Conservation (phyloP, 2,113 vertebrate species). For the Zapus hudsonius region DNA sequence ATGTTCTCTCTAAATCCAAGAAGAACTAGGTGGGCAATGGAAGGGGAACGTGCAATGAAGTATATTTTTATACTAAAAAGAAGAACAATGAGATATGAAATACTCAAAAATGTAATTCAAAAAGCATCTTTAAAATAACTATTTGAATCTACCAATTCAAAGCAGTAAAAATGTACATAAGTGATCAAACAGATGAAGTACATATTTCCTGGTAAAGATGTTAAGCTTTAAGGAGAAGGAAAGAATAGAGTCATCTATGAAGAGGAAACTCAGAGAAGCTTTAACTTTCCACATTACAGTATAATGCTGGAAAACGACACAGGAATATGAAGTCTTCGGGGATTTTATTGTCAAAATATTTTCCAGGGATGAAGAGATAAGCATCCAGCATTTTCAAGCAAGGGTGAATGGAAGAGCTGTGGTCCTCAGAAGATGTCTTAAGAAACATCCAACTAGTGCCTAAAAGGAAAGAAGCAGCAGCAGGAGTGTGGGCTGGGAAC, state of each 20-base stretch:
- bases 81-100: not conserved
- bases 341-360: not conserved
- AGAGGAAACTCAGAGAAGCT: not conserved
- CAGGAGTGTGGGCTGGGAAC: not conserved
- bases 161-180: not conserved
- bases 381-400: not conserved
- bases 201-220: not conserved
- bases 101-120: slow-evolving; percentile 2
- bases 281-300: not conserved
- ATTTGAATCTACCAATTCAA: slow-evolving; percentile 10
- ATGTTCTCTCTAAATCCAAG: not conserved
- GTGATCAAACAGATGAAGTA: not conserved
- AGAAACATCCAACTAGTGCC: not conserved
- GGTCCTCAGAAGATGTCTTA: not conserved
- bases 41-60: not conserved
- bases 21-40: not conserved
- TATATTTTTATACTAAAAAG: not conserved
- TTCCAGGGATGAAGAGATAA: not conserved
- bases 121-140: not conserved
- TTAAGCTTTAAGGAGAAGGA: not conserved
- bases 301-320: not conserved
- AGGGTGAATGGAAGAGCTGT: not conserved
- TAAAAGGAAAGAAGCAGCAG: not conserved
- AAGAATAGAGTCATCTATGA: not conserved
- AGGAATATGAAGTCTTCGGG: not conserved